Evolutionary conservation across 2,797 vertebrate genomes (phyloP).

Genomic region (Cryptoblepharus egeriae): DNA sequence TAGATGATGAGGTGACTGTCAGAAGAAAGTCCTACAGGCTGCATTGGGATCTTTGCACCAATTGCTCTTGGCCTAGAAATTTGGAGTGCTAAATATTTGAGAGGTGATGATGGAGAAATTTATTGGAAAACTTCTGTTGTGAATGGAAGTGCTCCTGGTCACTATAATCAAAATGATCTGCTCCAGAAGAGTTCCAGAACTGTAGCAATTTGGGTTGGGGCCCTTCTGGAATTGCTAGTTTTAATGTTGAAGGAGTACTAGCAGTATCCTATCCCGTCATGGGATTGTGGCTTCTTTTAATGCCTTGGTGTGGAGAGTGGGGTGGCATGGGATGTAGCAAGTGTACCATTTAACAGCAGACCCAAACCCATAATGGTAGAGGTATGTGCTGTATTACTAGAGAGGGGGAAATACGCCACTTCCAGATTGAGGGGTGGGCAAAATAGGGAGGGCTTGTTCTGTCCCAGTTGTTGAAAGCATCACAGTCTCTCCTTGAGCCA

Average conservation of each 20-base stretch:
- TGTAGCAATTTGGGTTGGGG: no score
- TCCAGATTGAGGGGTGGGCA: not conserved
- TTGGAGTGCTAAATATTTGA: not conserved
- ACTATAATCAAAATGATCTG: not conserved
- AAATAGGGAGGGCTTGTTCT: not conserved
- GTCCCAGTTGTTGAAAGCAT: not conserved
- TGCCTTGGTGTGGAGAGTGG: not conserved
- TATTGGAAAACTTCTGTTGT: not conserved
- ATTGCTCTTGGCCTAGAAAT: not conserved
- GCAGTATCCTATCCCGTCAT: not conserved
- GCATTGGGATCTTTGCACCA: no score
- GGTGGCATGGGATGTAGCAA: not conserved
- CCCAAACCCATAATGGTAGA: no score
- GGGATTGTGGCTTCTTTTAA: no score
- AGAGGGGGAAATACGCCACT: not conserved
- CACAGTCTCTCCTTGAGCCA: not conserved
- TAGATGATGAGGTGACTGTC: not conserved
- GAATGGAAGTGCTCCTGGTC: no score
- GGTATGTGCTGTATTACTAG: not conserved
- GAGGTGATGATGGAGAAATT: not conserved
- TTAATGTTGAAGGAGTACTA: not conserved
- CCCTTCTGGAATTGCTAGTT: not conserved
- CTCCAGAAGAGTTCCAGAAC: not conserved
- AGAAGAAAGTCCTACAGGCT: not conserved
- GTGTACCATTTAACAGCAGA: not conserved